Percentiles rank a stretch among this genome's conserved stretches.
phyloP scores from a whole-genome alignment of 2,113 vertebrate genomes.

The Corvus moneduloides region DNA sequence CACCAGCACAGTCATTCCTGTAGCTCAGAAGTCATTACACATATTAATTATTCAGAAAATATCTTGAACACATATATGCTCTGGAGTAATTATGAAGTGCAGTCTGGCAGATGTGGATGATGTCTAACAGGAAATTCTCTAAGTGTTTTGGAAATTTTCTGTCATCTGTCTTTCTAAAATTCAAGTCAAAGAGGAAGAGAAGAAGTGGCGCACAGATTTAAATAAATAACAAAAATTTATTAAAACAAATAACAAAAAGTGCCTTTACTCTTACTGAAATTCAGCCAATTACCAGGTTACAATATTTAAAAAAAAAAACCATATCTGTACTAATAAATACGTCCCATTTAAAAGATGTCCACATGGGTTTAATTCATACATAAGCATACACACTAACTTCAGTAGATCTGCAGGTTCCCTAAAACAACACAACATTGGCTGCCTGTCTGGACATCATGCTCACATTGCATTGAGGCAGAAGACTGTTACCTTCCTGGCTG shows the following conservation, averaged over 20 bases:
- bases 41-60: background rate
- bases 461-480: background rate
- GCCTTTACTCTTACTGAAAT: background rate
- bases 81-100: background rate
- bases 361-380: background rate
- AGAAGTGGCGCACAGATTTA: background rate
- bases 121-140: background rate
- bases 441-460: background rate
- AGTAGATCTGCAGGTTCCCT: background rate
- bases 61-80: background rate
- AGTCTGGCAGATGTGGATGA: background rate
- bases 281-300: background rate
- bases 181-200: background rate
- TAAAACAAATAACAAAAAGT: background rate
- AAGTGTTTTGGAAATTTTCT: background rate
- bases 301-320: background rate
- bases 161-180: background rate
- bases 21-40: background rate
- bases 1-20: background rate
- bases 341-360: background rate
- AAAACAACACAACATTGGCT: background rate
- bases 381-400: background rate
- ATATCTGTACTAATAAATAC: background rate
- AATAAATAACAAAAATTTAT: background rate
- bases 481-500: background rate